A percentile compares a stretch with the other conserved stretches of the same genome.
phyloP scores from a whole-genome alignment of 2,797 vertebrate genomes.

The Pelodytes ibericus region DNA sequence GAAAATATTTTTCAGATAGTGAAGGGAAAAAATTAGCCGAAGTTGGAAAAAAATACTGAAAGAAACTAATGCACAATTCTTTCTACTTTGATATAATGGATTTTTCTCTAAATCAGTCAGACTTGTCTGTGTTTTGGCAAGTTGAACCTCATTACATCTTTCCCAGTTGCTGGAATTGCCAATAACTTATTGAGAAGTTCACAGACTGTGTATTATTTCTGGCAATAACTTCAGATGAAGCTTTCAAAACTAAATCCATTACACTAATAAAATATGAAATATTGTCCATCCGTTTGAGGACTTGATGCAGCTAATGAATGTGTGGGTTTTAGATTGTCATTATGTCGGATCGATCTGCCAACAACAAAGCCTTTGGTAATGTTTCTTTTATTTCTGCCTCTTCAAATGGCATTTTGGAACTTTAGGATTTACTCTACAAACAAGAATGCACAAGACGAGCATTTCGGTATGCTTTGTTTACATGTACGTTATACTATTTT shows the following conservation, averaged over 20 bases:
- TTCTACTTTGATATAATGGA: slow-evolving; percentile 16
- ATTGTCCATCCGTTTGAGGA: slow-evolving; percentile 23
- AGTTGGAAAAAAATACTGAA: not conserved
- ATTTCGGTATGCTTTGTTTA: no score
- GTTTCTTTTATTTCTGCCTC: not conserved
- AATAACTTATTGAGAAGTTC: slow-evolving; percentile 51
- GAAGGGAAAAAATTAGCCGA: slow-evolving; percentile 2
- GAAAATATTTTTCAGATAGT: no score
- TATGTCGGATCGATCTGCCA: slow-evolving; percentile 11
- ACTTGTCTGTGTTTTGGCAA: slow-evolving; percentile 34
- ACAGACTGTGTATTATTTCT: slow-evolving; percentile 40
- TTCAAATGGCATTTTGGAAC: not conserved
- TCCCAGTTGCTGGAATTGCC: slow-evolving; percentile 38
- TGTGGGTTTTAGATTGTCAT: slow-evolving; percentile 32
- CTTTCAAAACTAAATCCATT: slow-evolving; percentile 52
- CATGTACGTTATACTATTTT: no score
- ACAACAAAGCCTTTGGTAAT: slow-evolving; percentile 5
- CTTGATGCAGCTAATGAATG: slow-evolving; percentile 21
- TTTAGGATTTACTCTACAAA: no score
- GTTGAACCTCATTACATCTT: slow-evolving; percentile 34
- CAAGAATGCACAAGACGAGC: no score
- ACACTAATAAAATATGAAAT: slow-evolving; percentile 51
- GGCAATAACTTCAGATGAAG: slow-evolving; percentile 45
- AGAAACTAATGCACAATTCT: not conserved
- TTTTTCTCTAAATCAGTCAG: slow-evolving; percentile 28